phyloP scores from a whole-genome alignment of 2,113 vertebrate genomes.

The Ammospiza caudacuta region DNA sequence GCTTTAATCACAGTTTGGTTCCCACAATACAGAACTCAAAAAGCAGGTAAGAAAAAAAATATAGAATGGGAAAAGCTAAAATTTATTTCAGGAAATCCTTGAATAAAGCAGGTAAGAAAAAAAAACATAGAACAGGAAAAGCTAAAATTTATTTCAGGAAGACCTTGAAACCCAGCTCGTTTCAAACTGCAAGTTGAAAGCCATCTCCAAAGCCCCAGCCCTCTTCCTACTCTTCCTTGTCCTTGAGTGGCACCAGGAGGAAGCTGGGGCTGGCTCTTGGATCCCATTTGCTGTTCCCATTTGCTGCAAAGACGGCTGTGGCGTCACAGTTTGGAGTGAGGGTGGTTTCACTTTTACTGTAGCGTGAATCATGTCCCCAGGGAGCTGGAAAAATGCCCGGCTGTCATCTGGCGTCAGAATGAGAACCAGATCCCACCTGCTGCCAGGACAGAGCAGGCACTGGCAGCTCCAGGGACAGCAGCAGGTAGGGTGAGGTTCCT shows the following conservation, averaged over 20 bases:
- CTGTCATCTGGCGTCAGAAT: neutral
- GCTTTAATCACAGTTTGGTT: neutral
- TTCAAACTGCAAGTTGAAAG: neutral
- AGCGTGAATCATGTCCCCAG: neutral
- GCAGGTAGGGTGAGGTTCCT: neutral
- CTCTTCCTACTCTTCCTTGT: neutral
- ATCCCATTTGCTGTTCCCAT: neutral
- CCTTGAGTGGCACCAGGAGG: rapidly evolving
- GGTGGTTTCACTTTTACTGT: neutral
- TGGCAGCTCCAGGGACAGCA: neutral
- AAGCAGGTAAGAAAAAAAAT: neutral
- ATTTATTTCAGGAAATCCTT: neutral
- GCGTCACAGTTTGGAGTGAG: neutral
- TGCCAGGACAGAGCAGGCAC: neutral
- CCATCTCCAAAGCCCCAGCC: neutral
- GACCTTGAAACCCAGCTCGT: neutral
- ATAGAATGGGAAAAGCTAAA: neutral
- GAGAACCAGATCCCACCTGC: neutral
- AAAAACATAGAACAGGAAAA: neutral
- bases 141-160: neutral
- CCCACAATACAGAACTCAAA: neutral
- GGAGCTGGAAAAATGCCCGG: neutral
- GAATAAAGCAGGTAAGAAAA: neutral
- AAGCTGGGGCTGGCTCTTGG: neutral
- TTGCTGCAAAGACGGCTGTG: rapidly evolving